These are phyloP conservation scores for Thymallus thymallus DNA, from an alignment of 2,113 vertebrate species.

Conservation along the genomic window DNA sequence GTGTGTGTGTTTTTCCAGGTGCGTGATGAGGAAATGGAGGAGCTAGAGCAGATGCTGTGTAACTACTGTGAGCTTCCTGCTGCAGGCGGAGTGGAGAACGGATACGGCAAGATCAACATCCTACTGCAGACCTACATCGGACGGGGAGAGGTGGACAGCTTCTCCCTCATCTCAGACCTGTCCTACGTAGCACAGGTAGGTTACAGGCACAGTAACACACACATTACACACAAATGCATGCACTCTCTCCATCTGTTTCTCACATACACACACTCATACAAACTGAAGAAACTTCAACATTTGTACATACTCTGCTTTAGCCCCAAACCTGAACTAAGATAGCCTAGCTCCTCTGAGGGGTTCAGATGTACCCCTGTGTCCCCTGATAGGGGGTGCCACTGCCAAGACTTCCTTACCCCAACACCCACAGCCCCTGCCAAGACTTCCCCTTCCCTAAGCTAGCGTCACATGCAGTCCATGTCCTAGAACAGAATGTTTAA, in stretches of 20 bases:
- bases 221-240: neutral
- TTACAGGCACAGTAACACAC: neutral
- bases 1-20: constrained; percentile 71
- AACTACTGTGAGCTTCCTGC: constrained; percentile 88
- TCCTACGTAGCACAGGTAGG: constrained; percentile 95
- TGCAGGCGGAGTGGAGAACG: constrained; percentile 93
- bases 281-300: neutral
- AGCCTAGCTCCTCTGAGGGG: neutral
- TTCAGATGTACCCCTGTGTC: neutral
- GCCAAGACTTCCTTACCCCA: neutral
- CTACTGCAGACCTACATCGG: constrained; percentile 96
- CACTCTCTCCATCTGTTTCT: neutral
- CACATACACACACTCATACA: constrained; percentile 10
- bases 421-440: neutral
- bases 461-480: too few relatives aligned
- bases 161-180: constrained; percentile 97
- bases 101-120: constrained; percentile 97
- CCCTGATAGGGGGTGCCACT: neutral
- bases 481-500: neutral
- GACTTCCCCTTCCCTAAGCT: too few relatives aligned
- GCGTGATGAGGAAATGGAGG: constrained; percentile 93
- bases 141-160: constrained; percentile 93
- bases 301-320: neutral
- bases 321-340: neutral
- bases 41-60: constrained; percentile 84